These are phyloP conservation scores for Aix galericulata DNA, from an alignment of 2,113 vertebrate genomes.

Conservation along the genomic window DNA sequence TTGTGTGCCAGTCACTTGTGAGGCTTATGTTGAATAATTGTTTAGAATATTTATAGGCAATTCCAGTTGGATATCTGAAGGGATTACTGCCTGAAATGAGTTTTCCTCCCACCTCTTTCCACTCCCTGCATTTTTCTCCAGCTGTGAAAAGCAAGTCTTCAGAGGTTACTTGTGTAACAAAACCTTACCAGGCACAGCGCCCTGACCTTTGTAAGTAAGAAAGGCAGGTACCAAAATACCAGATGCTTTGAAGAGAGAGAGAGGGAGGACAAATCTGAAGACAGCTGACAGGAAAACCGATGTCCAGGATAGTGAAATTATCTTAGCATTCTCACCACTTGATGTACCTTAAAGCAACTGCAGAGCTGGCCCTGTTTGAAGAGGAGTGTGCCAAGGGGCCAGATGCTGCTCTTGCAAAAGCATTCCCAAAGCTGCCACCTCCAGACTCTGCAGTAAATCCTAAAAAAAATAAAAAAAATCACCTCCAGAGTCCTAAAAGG, in stretches of 20 bases:
- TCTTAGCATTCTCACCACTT: slow-evolving; percentile 2
- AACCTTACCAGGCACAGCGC: neutral
- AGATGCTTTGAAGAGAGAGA: neutral
- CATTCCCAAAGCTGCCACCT: neutral
- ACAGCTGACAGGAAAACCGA: neutral
- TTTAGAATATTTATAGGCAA: neutral
- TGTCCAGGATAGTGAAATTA: neutral
- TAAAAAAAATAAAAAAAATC: too few relatives aligned
- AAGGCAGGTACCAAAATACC: neutral
- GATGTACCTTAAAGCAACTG: slow-evolving; percentile 2
- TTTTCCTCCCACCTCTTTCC: neutral
- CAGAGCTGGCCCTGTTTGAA: neutral
- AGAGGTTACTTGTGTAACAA: neutral
- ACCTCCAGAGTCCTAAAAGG: neutral
- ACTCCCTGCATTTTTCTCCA: neutral
- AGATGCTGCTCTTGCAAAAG: slow-evolving; percentile 37
- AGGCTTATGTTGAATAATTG: neutral
- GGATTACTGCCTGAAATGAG: neutral
- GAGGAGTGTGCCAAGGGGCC: neutral
- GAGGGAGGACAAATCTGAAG: neutral
- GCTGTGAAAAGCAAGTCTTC: neutral
- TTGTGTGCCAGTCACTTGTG: neutral
- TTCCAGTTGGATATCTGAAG: neutral
- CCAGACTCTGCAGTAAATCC: neutral
- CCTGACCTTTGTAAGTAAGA: neutral